These are phyloP conservation scores for Meloidogyne exigua DNA, from an alignment of 1,140 invertebrate species.

Conservation along the genomic window DNA sequence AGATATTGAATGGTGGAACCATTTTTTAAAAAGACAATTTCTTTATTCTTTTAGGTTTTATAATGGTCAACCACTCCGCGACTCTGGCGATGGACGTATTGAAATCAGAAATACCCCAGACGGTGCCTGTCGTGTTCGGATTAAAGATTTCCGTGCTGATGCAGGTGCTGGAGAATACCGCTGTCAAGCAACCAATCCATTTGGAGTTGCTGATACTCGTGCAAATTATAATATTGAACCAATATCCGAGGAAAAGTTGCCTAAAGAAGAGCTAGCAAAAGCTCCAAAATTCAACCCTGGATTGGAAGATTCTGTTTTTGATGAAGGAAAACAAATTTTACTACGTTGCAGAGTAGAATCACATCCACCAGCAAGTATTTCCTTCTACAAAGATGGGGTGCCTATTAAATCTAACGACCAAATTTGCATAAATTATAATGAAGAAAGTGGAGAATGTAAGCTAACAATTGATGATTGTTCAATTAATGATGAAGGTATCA, in stretches of 20 bases:
- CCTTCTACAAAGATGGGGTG: conserved; percentile 79
- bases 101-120: conserved; percentile 74
- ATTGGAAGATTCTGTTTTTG: conserved; percentile 46
- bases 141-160: conserved; percentile 79
- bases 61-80: conserved; percentile 69
- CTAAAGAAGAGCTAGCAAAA: conserved; percentile 33
- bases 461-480: conserved; percentile 79
- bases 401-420: conserved; percentile 74
- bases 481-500: conserved; percentile 71
- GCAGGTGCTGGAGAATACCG: conserved; percentile 88
- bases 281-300: conserved; percentile 61
- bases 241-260: conserved; percentile 27
- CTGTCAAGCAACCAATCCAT: conserved; percentile 85
- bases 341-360: conserved; percentile 55
- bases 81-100: conserved; percentile 70
- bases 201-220: conserved; percentile 78
- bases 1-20: conserved; percentile 52
- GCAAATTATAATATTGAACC: conserved; percentile 79
- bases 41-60: not conserved
- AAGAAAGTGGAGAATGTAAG: conserved; percentile 79
- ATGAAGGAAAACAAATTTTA: conserved; percentile 43
- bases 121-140: conserved; percentile 86
- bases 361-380: conserved; percentile 45
- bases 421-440: conserved; percentile 72
- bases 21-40: not conserved